Percentiles rank a stretch among this genome's conserved stretches.
Conservation (phyloP, 37 sponge, comb jelly and placozoan genomes). For the Mnemiopsis leidyi region DNA sequence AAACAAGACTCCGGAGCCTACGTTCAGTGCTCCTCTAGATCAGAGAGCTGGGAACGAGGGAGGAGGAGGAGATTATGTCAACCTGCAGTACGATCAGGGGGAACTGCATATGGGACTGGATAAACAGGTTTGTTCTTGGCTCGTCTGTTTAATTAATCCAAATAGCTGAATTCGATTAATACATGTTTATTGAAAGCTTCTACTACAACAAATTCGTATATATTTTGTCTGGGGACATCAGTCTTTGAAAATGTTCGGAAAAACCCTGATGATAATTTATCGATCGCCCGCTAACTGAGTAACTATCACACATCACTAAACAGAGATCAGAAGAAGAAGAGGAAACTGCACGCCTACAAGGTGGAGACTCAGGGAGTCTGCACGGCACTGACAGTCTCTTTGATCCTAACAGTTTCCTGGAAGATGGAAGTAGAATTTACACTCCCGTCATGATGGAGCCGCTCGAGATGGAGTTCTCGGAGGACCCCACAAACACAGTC, state of each 20-base stretch:
- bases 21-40: not conserved
- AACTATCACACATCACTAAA: not conserved
- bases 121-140: too few species aligned
- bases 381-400: not conserved
- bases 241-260: too few species aligned
- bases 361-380: not conserved
- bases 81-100: not conserved
- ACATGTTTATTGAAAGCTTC: too few species aligned
- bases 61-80: not conserved
- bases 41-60: not conserved
- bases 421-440: not conserved
- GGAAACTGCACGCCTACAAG: not conserved
- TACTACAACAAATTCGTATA: too few species aligned
- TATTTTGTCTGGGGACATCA: too few species aligned
- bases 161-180: too few species aligned
- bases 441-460: slow-evolving; percentile 1
- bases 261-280: too few species aligned
- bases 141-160: too few species aligned
- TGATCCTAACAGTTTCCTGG: not conserved
- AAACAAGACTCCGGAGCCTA: slow-evolving; percentile 20
- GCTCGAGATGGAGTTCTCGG: slow-evolving; percentile 2
- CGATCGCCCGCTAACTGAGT: too few species aligned
- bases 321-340: not conserved
- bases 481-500: slow-evolving; percentile 29
- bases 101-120: too few species aligned